Percentiles rank a stretch among this genome's conserved stretches.
phyloP scores from a whole-genome alignment of 2,797 vertebrate species.

The Tiaroga cobitis region DNA sequence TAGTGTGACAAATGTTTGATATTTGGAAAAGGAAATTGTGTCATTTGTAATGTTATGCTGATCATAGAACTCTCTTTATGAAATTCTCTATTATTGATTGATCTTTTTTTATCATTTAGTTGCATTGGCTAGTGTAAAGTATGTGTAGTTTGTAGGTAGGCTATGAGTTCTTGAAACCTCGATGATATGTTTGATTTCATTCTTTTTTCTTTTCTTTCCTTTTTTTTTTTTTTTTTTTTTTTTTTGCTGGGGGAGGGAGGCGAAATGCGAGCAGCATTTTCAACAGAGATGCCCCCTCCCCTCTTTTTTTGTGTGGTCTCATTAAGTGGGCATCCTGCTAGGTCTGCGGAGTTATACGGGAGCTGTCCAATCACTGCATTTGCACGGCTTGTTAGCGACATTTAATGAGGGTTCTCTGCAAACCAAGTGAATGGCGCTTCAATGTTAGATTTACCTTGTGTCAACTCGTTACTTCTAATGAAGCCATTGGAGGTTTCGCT shows the following conservation, averaged over 20 bases:
- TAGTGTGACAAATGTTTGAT: background rate
- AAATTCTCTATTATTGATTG: background rate
- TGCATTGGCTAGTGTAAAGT: background rate
- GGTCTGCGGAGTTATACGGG: slow-evolving; percentile 89
- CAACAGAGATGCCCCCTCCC: slow-evolving; percentile 71
- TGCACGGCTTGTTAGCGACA: slow-evolving; percentile 99
- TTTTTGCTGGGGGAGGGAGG: slow-evolving; percentile 19
- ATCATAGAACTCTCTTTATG: background rate
- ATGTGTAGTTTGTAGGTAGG: background rate
- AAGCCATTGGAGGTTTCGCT: slow-evolving; percentile 82
- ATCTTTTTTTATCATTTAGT: background rate
- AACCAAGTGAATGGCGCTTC: slow-evolving; percentile 91
- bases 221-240: background rate
- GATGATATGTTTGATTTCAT: background rate
- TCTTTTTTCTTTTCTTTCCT: background rate
- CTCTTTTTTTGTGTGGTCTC: slow-evolving; percentile 88
- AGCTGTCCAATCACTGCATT: slow-evolving; percentile 96
- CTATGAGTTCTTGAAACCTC: background rate
- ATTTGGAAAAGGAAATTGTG: background rate
- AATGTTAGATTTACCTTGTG: slow-evolving; percentile 95
- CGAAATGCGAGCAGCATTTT: slow-evolving; percentile 70
- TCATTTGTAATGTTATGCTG: background rate
- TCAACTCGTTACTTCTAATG: slow-evolving; percentile 99
- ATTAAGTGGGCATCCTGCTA: slow-evolving; percentile 98
- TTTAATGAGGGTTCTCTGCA: slow-evolving; percentile 96